Percentiles rank a stretch among this genome's conserved stretches.
Evolutionary conservation across 2,113 vertebrate genomes (phyloP).

Genomic region (Noturus placidus): DNA sequence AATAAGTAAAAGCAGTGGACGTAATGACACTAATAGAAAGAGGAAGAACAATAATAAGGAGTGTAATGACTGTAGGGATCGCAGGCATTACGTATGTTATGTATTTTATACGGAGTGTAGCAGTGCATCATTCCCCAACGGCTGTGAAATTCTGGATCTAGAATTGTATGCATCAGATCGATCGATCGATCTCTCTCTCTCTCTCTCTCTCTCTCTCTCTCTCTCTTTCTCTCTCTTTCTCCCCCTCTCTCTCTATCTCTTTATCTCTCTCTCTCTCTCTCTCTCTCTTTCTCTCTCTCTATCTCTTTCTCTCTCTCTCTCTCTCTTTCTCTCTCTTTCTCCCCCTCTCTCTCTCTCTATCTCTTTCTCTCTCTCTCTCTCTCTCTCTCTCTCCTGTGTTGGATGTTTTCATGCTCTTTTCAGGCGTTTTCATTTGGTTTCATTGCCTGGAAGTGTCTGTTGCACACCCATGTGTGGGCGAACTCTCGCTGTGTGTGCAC

Average conservation of each 20-base stretch:
- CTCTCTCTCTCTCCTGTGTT: background rate
- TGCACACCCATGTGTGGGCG: conserved; percentile 10
- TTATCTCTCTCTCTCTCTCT: too few species aligned
- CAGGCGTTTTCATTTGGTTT: conserved; percentile 25
- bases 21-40: background rate
- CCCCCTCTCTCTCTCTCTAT: too few species aligned
- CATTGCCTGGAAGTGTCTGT: conserved; percentile 39
- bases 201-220: background rate
- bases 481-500: conserved; percentile 16
- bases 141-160: background rate
- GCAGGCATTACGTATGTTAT: background rate
- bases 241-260: too few species aligned
- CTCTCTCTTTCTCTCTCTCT: too few species aligned
- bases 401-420: conserved; percentile 30
- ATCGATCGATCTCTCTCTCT: background rate
- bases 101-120: background rate
- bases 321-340: too few species aligned
- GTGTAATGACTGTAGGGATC: background rate
- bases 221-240: background rate
- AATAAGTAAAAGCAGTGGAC: background rate
- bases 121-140: background rate
- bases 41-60: background rate
- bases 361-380: too few species aligned
- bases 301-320: too few species aligned
- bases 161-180: background rate